Base-by-base conservation (phyloP, 2,113 vertebrate species). In the Burhinus bistriatus region DNA sequence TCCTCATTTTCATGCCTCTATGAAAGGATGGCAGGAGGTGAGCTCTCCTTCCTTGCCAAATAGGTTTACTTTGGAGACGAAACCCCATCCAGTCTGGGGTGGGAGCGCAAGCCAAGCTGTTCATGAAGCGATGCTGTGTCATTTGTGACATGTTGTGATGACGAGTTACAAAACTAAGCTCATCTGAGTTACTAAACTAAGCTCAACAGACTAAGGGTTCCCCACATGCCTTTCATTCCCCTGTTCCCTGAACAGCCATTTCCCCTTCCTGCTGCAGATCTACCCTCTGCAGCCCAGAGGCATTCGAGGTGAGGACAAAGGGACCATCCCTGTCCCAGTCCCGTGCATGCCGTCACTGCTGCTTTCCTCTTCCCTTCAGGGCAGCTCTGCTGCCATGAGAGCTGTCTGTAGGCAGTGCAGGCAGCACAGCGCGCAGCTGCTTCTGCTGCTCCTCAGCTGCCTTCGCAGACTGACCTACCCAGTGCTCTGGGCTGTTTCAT, bases 401-500 rank as follows among this genome's bases (percentile, higher is more conserved):
- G 76, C 81, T 88, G 71, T 44, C 81, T 57, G 34, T 42, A 38
- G 47, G 40, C 86, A 79, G 21, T 5, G 14, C 52, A 54, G 52
- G 52, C 27, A 54, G 52, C 9, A 9, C 52, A 49, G 29, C 38
- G 14, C 42, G 77, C 51, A 8, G 64, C 55, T 29, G 54, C 29
- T 83, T 36, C 49, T 65, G 83, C 52, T 18, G 13, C 12, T 79
- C 45, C 68, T 62, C 75, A 34, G 42, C 70, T 42, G 62, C 52
- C 20, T 52, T 49, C 2, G 0, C 7, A 5, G 26, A 6, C 64
- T 66, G 75, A n/a, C 12, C 32, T 32, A 19, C 18, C 32, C 52
- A 0, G 0, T 19, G 36, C 57, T 49, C 9, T 15, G 9, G 34
- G 69, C 32, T 14, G 0, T 15, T n/a, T 58, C 66, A 10, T 8